A percentile compares a stretch with the other conserved stretches of the same genome.
These are phyloP conservation scores for Cepaea hortensis DNA, from an alignment of 2,888 invertebrate species.

Conservation along the genomic window DNA sequence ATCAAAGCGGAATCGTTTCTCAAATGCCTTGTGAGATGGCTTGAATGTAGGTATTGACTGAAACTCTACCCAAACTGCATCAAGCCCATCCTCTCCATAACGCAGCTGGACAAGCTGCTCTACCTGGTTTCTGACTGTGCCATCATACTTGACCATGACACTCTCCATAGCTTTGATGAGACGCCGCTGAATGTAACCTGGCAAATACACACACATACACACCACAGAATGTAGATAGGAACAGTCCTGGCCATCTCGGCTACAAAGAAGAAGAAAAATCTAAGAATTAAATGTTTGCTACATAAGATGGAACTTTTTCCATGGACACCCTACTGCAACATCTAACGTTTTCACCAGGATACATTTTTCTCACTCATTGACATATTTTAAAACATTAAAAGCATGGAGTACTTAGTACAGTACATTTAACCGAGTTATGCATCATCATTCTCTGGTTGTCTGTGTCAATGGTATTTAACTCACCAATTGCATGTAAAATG, in stretches of 20 bases:
- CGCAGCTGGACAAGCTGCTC: constrained; percentile 82
- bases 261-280: too few relatives aligned
- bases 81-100: constrained; percentile 99
- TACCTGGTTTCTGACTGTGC: constrained; percentile 91
- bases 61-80: constrained; percentile 96
- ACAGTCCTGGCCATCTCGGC: not conserved
- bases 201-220: not conserved
- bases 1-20: constrained; percentile 96
- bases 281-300: too few relatives aligned
- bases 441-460: too few relatives aligned
- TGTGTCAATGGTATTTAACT: too few relatives aligned
- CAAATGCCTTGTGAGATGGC: constrained; percentile 95
- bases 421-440: too few relatives aligned
- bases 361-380: too few relatives aligned
- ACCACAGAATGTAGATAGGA: not conserved
- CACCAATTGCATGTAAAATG: too few relatives aligned
- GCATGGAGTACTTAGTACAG: too few relatives aligned
- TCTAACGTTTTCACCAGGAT: too few relatives aligned
- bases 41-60: constrained; percentile 96
- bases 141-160: constrained; percentile 90
- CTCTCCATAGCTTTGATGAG: constrained; percentile 99
- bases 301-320: too few relatives aligned
- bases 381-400: too few relatives aligned
- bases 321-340: too few relatives aligned
- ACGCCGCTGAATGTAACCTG: constrained; percentile 96